These are phyloP conservation scores for Pluvianellus socialis DNA, from an alignment of 2,113 vertebrate genomes.

Conservation along the genomic window DNA sequence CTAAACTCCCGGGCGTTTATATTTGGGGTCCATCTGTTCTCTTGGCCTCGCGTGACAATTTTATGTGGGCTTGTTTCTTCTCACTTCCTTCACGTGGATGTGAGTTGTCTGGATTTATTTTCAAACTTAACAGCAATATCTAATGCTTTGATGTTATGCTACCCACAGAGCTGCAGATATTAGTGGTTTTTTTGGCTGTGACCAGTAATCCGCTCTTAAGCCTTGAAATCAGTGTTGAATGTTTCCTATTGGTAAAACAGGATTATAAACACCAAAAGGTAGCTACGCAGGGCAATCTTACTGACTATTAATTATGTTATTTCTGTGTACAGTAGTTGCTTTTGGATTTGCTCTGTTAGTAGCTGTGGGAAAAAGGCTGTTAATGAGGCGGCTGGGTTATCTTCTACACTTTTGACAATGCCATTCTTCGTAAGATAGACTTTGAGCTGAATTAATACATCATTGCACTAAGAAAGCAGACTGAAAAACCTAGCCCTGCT, in stretches of 20 bases:
- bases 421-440: neutral
- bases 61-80: neutral
- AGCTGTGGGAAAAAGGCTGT: neutral
- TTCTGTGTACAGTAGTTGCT: neutral
- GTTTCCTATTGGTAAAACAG: neutral
- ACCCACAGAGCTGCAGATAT: neutral
- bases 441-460: neutral
- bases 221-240: neutral
- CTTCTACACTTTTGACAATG: neutral
- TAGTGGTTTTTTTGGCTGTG: neutral
- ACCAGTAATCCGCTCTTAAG: neutral
- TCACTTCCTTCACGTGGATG: neutral
- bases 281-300: neutral
- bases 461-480: neutral
- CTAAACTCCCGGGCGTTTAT: neutral
- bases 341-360: neutral
- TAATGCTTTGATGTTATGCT: neutral
- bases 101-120: neutral
- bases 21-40: conserved; percentile 16
- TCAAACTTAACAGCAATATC: neutral
- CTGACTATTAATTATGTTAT: neutral
- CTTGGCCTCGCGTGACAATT: neutral
- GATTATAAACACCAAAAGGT: conserved; percentile 5
- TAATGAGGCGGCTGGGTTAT: neutral
- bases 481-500: neutral